Percentiles rank a stretch among this genome's conserved stretches.
Conservation (phyloP, 2,888 invertebrate genomes). For the Mythimna loreyi region DNA sequence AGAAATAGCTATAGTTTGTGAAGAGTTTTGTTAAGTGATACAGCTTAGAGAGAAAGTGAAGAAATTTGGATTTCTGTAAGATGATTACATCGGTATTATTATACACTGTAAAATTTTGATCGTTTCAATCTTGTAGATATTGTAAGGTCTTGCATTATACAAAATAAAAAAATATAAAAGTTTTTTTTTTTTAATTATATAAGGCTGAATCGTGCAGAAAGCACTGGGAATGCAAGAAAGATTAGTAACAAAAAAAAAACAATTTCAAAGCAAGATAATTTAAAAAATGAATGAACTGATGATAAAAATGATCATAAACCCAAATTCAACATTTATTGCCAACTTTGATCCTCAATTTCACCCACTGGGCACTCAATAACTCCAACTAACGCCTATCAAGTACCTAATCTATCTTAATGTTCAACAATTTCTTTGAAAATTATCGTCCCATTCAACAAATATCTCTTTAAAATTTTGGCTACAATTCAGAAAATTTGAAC, state of each 20-base stretch:
- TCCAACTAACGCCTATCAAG: slow-evolving; percentile 26
- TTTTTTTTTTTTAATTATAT: no score
- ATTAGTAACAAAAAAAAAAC: background rate
- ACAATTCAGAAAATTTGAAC: slow-evolving; percentile 32
- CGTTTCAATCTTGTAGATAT: no score
- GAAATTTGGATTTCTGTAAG: background rate
- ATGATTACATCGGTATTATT: no score
- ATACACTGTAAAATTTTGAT: no score
- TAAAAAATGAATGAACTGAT: background rate
- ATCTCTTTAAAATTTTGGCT: slow-evolving; percentile 39
- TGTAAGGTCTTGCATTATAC: no score
- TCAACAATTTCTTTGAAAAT: slow-evolving; percentile 21
- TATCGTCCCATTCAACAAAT: slow-evolving; percentile 27
- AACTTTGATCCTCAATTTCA: slow-evolving; percentile 2
- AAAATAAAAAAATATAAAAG: no score
- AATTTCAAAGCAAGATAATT: background rate
- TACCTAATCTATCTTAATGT: slow-evolving; percentile 26
- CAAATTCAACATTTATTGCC: slow-evolving; percentile 20
- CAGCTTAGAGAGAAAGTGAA: background rate
- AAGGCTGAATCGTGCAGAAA: no score
- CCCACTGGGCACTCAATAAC: slow-evolving; percentile 9
- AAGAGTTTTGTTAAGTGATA: slow-evolving; percentile 30
- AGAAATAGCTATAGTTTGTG: slow-evolving; percentile 25
- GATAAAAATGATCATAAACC: background rate
- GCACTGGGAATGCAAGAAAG: background rate